Percentiles rank a stretch among this genome's conserved stretches.
Evolutionary conservation across 2,888 invertebrate species (phyloP).

Genomic region (Acleris sparsana): DNA sequence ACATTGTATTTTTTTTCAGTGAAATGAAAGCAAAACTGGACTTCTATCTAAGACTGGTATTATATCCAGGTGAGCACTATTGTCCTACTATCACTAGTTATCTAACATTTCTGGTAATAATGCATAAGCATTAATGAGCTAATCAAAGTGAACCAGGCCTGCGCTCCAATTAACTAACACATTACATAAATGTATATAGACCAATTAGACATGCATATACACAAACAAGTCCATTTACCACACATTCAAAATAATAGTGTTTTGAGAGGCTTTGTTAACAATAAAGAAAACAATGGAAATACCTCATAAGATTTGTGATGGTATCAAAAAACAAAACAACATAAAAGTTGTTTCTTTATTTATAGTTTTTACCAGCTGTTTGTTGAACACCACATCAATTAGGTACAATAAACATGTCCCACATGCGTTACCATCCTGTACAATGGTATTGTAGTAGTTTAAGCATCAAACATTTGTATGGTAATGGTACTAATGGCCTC

Average conservation of each 20-base stretch:
- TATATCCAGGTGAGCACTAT: neutral
- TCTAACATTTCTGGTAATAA: conserved; percentile 25
- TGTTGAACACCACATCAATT: too few relatives aligned
- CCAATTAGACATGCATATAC: conserved; percentile 1
- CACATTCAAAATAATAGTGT: neutral
- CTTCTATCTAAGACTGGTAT: neutral
- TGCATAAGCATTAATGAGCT: conserved; percentile 19
- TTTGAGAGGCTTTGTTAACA: neutral
- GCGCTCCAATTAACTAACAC: neutral
- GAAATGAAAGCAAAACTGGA: too few relatives aligned
- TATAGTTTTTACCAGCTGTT: too few relatives aligned
- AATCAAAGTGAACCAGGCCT: conserved; percentile 5
- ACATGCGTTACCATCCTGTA: neutral
- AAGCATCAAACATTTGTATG: conserved; percentile 46
- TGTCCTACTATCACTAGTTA: conserved; percentile 11
- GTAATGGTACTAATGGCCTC: conserved; percentile 11
- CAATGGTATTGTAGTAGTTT: conserved; percentile 19
- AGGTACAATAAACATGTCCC: neutral
- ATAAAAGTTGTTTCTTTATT: too few relatives aligned
- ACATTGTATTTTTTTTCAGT: too few relatives aligned
- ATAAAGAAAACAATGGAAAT: too few relatives aligned
- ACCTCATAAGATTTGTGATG: too few relatives aligned
- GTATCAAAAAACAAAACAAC: too few relatives aligned
- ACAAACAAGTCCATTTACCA: neutral
- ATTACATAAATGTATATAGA: conserved; percentile 8